Evolutionary conservation across 2,797 vertebrate species (phyloP).

Genomic region (Phrynocephalus forsythii): DNA sequence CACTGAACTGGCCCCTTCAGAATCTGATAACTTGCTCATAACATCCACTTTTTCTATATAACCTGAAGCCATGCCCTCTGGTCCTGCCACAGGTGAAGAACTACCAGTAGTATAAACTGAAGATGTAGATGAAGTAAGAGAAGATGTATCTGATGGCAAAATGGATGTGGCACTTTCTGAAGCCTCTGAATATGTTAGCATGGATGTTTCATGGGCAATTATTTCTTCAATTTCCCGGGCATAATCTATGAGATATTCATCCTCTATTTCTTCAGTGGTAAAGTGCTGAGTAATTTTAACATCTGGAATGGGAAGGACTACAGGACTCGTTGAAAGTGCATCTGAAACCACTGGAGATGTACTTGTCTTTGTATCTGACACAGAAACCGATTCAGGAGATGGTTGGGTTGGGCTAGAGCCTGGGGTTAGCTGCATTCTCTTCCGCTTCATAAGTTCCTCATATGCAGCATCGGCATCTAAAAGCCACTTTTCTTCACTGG

Average conservation of each 20-base stretch:
- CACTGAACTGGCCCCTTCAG: constrained; percentile 62
- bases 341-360: constrained; percentile 81
- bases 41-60: constrained; percentile 65
- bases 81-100: constrained; percentile 71
- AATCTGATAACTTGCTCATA: constrained; percentile 66
- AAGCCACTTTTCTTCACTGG: constrained; percentile 76
- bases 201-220: constrained; percentile 78
- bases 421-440: constrained; percentile 87
- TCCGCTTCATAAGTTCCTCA: constrained; percentile 85
- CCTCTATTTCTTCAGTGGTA: constrained; percentile 93
- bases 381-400: constrained; percentile 75
- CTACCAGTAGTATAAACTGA: constrained; percentile 77
- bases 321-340: constrained; percentile 81
- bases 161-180: constrained; percentile 76
- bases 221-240: constrained; percentile 84
- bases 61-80: constrained; percentile 64
- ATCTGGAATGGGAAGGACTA: constrained; percentile 94
- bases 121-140: constrained; percentile 79
- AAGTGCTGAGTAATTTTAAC: constrained; percentile 99
- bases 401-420: constrained; percentile 89
- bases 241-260: constrained; percentile 87
- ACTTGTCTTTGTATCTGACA: constrained; percentile 75
- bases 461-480: constrained; percentile 80
- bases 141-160: constrained; percentile 76
- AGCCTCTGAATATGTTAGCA: constrained; percentile 76